A percentile compares a stretch with the other conserved stretches of the same genome.
phyloP scores from a whole-genome alignment of 2,888 invertebrate species.

The Adelognathus sp. region DNA sequence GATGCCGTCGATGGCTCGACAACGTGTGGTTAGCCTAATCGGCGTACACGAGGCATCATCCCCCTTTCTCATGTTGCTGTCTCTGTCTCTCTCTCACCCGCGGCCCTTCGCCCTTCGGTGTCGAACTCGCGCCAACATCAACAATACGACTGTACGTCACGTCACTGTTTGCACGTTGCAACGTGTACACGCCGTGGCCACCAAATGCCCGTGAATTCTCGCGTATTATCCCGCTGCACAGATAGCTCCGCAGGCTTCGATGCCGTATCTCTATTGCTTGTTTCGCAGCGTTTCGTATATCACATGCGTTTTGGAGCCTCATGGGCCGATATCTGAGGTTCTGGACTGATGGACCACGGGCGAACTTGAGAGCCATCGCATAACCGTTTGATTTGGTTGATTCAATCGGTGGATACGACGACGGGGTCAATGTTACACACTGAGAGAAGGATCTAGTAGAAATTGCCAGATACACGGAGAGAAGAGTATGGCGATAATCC shows the following conservation, averaged over 20 bases:
- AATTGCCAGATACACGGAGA: too few relatives aligned
- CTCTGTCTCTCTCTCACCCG: not conserved
- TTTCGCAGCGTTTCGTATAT: not conserved
- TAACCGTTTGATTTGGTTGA: not conserved
- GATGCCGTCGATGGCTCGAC: constrained; percentile 78
- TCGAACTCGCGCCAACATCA: constrained; percentile 35
- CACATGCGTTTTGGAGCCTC: not conserved
- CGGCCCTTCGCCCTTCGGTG: constrained; percentile 26
- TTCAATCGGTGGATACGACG: not conserved
- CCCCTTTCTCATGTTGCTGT: not conserved
- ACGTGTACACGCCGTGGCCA: constrained; percentile 18
- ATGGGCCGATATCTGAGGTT: not conserved
- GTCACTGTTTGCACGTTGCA: constrained; percentile 32
- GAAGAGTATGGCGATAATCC: too few relatives aligned
- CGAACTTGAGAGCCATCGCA: not conserved
- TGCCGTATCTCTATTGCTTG: constrained; percentile 26
- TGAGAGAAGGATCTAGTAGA: too few relatives aligned
- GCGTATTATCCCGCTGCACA: constrained; percentile 64
- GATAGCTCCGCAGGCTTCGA: not conserved
- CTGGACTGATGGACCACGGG: not conserved
- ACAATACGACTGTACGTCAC: constrained; percentile 29
- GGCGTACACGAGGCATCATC: constrained; percentile 66
- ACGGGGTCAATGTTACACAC: not conserved
- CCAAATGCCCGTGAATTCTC: constrained; percentile 60
- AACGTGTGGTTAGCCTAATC: constrained; percentile 81